Percentiles rank a stretch among this genome's conserved stretches.
phyloP scores from a whole-genome alignment of 2,113 vertebrate genomes.

The Otus sunia region DNA sequence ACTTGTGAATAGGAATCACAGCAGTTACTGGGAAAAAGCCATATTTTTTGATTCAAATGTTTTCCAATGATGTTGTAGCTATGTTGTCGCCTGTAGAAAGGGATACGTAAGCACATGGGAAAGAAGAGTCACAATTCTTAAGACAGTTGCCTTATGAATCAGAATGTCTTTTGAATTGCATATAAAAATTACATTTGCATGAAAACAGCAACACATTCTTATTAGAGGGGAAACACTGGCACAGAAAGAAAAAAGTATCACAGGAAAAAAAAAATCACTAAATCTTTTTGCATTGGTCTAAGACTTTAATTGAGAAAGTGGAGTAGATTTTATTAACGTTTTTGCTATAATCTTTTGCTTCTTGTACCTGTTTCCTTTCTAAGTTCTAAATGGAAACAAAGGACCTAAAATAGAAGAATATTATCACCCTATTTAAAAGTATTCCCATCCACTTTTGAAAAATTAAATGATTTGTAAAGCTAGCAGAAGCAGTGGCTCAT shows the following conservation, averaged over 20 bases:
- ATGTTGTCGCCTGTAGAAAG: not conserved
- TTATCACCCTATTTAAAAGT: not conserved
- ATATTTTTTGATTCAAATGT: not conserved
- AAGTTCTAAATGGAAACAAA: not conserved
- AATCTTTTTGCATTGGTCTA: not conserved
- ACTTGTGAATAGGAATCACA: not conserved
- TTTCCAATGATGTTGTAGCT: not conserved
- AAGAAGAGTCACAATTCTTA: not conserved
- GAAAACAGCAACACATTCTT: not conserved
- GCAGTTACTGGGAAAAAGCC: not conserved
- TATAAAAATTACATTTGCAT: not conserved
- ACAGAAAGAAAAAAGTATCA: not conserved
- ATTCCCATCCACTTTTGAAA: not conserved
- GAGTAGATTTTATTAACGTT: not conserved
- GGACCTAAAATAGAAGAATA: not conserved
- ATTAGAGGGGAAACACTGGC: not conserved
- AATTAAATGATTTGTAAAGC: not conserved
- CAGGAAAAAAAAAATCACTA: too few relatives aligned
- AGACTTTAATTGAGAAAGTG: not conserved
- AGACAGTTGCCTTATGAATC: not conserved
- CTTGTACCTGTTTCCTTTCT: not conserved
- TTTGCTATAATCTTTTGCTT: not conserved
- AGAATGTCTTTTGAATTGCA: not conserved
- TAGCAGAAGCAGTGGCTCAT: not conserved
- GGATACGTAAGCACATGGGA: not conserved